phyloP scores from a whole-genome alignment of 2,888 invertebrate genomes.

The Pterostichus madidus region DNA sequence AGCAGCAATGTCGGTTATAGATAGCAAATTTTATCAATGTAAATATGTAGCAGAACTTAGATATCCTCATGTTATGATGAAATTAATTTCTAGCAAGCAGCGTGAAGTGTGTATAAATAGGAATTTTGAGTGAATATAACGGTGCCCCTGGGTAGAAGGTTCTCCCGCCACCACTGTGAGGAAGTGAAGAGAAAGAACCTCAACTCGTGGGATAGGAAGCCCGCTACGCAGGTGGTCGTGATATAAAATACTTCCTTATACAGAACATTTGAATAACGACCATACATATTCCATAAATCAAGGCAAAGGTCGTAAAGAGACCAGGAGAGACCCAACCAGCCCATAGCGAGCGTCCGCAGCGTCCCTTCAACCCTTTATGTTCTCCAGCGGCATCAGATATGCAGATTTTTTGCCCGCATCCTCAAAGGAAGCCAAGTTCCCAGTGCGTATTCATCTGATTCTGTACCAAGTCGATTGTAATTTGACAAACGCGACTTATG shows the following conservation, averaged over 20 bases:
- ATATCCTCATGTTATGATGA: too few species aligned
- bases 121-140: not conserved
- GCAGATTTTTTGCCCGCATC: conserved; percentile 57
- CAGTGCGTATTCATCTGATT: conserved; percentile 37
- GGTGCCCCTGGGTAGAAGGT: not conserved
- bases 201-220: conserved; percentile 71
- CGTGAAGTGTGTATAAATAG: too few species aligned
- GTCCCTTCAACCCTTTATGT: conserved; percentile 70
- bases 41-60: too few species aligned
- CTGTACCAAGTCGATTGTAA: conserved; percentile 37
- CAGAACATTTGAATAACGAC: conserved; percentile 72
- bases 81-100: too few species aligned
- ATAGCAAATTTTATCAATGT: too few species aligned
- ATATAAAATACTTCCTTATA: conserved; percentile 73
- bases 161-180: not conserved
- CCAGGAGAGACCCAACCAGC: conserved; percentile 68
- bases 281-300: conserved; percentile 72
- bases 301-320: conserved; percentile 68
- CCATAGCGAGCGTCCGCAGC: conserved; percentile 66
- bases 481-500: conserved; percentile 37
- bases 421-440: not conserved
- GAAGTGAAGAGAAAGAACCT: conserved; percentile 1
- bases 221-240: conserved; percentile 73
- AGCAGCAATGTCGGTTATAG: too few species aligned
- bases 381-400: conserved; percentile 58